Percentiles rank a stretch among this genome's conserved stretches.
Conservation (phyloP, 2,113 vertebrate species). For the Cervus canadensis region DNA sequence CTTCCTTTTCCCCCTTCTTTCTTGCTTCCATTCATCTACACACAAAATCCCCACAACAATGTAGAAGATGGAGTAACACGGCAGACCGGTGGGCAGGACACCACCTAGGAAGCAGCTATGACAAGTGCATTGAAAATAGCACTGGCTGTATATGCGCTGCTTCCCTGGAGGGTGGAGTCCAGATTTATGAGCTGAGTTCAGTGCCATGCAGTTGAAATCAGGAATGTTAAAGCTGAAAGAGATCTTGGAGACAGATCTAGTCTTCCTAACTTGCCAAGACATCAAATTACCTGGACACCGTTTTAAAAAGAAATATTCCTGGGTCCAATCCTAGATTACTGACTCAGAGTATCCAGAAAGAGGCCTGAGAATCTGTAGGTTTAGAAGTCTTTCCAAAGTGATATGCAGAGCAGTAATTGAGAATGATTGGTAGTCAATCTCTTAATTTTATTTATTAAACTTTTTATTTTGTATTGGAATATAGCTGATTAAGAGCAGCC, state of each 20-base stretch:
- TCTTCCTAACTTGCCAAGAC: neutral
- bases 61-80: rapidly evolving
- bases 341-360: neutral
- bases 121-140: neutral
- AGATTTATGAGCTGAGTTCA: neutral
- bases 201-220: neutral
- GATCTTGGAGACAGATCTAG: neutral
- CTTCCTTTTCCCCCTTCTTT: neutral
- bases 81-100: too few species aligned
- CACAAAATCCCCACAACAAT: neutral
- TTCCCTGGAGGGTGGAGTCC: neutral
- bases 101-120: neutral
- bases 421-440: neutral
- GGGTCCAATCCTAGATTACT: neutral
- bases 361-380: neutral
- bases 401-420: neutral
- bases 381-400: neutral
- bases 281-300: neutral
- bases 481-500: neutral
- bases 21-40: neutral
- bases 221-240: neutral
- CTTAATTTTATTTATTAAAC: neutral
- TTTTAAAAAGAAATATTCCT: neutral
- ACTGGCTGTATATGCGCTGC: neutral
- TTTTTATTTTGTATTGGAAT: neutral